Percentiles rank a stretch among this genome's conserved stretches.
phyloP scores from a whole-genome alignment of 2,113 vertebrate species.

The Dicentrarchus labrax region DNA sequence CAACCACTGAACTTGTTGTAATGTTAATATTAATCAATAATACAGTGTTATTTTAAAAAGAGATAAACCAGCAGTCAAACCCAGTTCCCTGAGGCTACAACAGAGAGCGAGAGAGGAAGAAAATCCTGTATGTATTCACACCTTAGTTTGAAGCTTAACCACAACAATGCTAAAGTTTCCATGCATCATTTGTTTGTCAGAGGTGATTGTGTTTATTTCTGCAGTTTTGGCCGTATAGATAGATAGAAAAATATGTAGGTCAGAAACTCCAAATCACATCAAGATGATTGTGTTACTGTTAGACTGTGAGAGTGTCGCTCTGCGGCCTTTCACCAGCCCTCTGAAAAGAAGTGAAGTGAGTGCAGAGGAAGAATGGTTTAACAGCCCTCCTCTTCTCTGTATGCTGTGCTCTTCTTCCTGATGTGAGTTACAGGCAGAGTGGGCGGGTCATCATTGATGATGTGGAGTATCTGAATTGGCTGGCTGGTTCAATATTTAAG shows the following conservation, averaged over 20 bases:
- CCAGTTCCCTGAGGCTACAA: not conserved
- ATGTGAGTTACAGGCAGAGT: not conserved
- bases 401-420: not conserved
- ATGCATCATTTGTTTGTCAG: slow-evolving; percentile 4
- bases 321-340: not conserved
- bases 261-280: not conserved
- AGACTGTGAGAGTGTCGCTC: not conserved
- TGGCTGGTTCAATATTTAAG: not conserved
- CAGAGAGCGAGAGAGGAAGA: not conserved
- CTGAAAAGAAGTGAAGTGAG: not conserved
- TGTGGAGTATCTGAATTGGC: not conserved
- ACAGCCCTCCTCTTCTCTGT: not conserved
- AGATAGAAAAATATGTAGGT: no score
- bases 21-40: no score
- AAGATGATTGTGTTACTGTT: no score
- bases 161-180: slow-evolving; percentile 48
- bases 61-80: accelerated
- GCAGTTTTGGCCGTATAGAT: not conserved
- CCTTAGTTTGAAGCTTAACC: slow-evolving; percentile 15
- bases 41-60: not conserved
- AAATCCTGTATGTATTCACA: not conserved
- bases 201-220: accelerated
- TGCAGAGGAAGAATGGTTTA: not conserved
- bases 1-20: no score
- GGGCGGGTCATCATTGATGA: not conserved